phyloP scores from a whole-genome alignment of 2,888 invertebrate genomes.

The Epistrophe grossulariae region DNA sequence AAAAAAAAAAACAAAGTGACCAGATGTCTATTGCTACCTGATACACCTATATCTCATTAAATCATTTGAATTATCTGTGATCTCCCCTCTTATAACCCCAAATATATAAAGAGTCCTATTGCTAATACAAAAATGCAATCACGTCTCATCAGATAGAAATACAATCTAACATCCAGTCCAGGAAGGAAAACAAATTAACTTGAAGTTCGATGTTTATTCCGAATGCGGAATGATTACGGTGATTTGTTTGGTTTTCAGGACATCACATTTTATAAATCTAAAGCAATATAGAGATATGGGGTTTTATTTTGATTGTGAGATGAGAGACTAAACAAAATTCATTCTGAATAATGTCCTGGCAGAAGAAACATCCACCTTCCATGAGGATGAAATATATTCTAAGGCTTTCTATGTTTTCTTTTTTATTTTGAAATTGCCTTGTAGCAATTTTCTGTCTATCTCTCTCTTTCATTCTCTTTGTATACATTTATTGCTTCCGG shows the following conservation, averaged over 20 bases:
- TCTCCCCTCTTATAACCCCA: not conserved
- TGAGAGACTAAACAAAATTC: not conserved
- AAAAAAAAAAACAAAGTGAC: slow-evolving; percentile 28
- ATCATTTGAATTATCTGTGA: slow-evolving; percentile 29
- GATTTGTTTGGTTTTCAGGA: slow-evolving; percentile 46
- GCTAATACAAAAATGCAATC: not conserved
- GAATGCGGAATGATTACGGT: slow-evolving; percentile 8
- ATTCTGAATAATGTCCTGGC: slow-evolving; percentile 9
- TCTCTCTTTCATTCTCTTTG: not conserved
- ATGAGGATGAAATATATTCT: not conserved
- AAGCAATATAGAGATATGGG: not conserved
- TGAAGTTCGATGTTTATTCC: slow-evolving; percentile 21
- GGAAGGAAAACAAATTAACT: slow-evolving; percentile 27
- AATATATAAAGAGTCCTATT: not conserved
- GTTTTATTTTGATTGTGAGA: not conserved
- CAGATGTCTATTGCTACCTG: slow-evolving; percentile 12
- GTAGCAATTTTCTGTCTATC: not conserved
- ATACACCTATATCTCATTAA: slow-evolving; percentile 41
- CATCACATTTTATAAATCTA: slow-evolving; percentile 35
- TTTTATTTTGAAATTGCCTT: slow-evolving; percentile 1
- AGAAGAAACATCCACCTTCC: not conserved
- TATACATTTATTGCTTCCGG: slow-evolving; percentile 12
- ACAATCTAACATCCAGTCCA: slow-evolving; percentile 7
- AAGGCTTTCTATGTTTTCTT: not conserved
- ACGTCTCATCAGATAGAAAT: slow-evolving; percentile 4